Evolutionary conservation across 1,140 invertebrate species (phyloP), one percentile per base, ranked within the genome.

Genomic region (Drosophila pseudoobscura): DNA sequence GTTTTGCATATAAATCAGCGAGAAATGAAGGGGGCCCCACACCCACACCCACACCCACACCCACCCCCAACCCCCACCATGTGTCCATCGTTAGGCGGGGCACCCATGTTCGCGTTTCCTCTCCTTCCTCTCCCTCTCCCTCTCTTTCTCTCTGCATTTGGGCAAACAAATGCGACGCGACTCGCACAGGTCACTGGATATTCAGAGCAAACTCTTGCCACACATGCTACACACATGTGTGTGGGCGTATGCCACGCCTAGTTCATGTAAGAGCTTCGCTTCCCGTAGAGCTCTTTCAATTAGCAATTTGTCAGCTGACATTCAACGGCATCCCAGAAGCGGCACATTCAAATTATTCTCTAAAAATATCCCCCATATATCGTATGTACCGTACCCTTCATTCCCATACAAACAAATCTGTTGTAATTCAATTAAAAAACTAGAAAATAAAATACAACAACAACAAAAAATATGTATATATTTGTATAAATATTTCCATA

Each of bases 161-260:
- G 82, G 78, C 80, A 87, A 85, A 85, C 80, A 87, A 85, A 85
- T 83, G 82, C 84, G 80, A 75, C 80, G 82, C 84, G 80, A 75
- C 58, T 79, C 80, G 49, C 66, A 66, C 82, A 75, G 80, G 80
- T 85, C 78, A 85, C 68, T 85, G 82, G 78, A 65, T 85, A 87
- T 85, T 87, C 78, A 77, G 80, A 65, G 58, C 80, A 56, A 39
- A 54, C 58, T 45, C 11, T 64, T 39, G 35, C 35, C 11, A 0
- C 35, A 39, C 35, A 50, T 50, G 17, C 20, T 52, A 44, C 46
- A 63, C 49, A 47, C 11, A 44, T 2, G 13, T 7, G 57, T 29
- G 54, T 20, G 55, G 56, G 44, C 15, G 35, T 13, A 13, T 54
- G 63, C 59, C 68, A 64, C 75, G 59, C 73, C 73, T 61, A 65